Percentiles rank a stretch among this genome's conserved stretches.
phyloP scores from a whole-genome alignment of 2,888 invertebrate genomes.

The Agapostemon virescens region DNA sequence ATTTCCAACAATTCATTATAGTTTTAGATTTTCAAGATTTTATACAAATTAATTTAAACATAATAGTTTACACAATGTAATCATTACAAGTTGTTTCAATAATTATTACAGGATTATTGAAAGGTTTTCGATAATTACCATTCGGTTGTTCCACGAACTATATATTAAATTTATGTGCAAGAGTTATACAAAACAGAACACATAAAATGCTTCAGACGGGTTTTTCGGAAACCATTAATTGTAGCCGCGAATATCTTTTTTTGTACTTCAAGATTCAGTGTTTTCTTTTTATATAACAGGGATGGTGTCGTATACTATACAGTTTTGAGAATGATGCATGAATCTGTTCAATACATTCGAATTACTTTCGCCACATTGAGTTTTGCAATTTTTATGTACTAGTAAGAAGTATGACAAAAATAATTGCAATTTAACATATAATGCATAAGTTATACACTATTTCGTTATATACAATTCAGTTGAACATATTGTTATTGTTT shows the following conservation, averaged over 20 bases:
- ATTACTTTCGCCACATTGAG: background rate
- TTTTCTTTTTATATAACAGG: background rate
- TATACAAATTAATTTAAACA: background rate
- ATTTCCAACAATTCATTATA: constrained; percentile 2
- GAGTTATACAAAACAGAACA: background rate
- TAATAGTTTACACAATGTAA: background rate
- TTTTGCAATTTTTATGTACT: background rate
- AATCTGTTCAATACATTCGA: background rate
- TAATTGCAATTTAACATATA: too few relatives aligned
- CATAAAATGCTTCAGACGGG: background rate
- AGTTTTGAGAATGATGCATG: background rate
- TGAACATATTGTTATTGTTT: background rate
- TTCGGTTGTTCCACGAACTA: constrained; percentile 10
- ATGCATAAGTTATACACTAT: too few relatives aligned
- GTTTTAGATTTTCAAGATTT: background rate
- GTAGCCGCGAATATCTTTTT: background rate
- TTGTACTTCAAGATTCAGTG: background rate
- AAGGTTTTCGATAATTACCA: background rate
- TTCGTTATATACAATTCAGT: too few relatives aligned
- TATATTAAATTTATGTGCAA: background rate
- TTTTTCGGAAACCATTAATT: background rate
- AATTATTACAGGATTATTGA: background rate
- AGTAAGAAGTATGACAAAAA: too few relatives aligned
- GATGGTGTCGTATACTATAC: background rate
- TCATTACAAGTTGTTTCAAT: background rate